phyloP scores from a whole-genome alignment of 2,113 vertebrate genomes.

The Axis porcinus region DNA sequence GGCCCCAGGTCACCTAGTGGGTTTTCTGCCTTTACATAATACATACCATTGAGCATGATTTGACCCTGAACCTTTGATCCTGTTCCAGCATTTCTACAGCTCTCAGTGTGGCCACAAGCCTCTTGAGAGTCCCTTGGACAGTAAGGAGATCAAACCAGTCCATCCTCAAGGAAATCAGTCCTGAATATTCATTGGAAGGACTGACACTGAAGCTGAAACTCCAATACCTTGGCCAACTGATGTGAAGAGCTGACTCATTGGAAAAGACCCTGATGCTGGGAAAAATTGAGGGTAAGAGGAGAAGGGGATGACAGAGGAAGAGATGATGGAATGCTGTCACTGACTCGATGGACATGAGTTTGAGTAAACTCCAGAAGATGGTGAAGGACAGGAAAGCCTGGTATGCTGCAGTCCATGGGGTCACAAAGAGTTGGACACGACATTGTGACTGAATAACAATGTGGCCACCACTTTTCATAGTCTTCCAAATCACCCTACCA shows the following conservation, averaged over 20 bases:
- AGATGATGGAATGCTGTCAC: not conserved
- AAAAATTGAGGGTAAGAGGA: not conserved
- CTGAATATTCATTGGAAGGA: not conserved
- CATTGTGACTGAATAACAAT: not conserved
- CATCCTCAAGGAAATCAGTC: not conserved
- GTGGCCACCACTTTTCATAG: not conserved
- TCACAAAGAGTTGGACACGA: not conserved
- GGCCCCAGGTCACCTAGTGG: not conserved
- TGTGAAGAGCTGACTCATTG: not conserved
- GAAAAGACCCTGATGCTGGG: not conserved
- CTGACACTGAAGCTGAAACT: not conserved
- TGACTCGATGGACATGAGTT: accelerated
- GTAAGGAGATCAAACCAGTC: not conserved
- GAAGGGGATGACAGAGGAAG: not conserved
- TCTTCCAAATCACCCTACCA: not conserved
- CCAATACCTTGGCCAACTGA: not conserved
- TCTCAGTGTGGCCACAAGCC: not conserved
- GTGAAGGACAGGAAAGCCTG: not conserved
- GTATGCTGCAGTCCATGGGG: not conserved
- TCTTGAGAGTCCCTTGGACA: not conserved
- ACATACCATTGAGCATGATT: not conserved
- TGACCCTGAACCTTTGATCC: not conserved
- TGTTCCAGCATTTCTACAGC: not conserved
- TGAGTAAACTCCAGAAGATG: not conserved
- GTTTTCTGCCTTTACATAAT: not conserved